These are phyloP conservation scores for Bergia puertoricense DNA, from an alignment of 92 coral and sea anemone genomes.

Conservation along the genomic window DNA sequence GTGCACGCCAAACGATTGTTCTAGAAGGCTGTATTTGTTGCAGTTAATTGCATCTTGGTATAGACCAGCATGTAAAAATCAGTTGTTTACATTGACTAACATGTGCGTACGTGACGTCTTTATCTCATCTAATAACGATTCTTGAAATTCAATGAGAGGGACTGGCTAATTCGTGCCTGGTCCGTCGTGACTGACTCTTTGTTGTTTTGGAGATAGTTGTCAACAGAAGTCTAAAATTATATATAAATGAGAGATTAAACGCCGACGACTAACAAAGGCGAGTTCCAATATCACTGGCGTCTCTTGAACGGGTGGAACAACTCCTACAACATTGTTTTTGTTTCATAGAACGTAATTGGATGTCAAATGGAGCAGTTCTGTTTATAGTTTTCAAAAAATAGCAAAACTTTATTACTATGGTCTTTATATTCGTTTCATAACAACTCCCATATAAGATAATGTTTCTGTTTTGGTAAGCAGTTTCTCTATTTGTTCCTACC, in stretches of 20 bases:
- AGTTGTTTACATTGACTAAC: not conserved
- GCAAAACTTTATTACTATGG: not conserved
- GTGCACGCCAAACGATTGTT: not conserved
- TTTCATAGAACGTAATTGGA: not conserved
- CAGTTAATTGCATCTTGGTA: not conserved
- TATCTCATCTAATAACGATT: not conserved
- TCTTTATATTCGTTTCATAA: not conserved
- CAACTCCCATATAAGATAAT: not conserved
- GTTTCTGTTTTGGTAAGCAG: not conserved
- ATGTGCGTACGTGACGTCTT: not conserved
- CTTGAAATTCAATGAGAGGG: constrained; percentile 1
- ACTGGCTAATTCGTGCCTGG: not conserved
- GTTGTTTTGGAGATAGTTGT: not conserved
- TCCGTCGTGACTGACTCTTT: not conserved
- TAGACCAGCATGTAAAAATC: not conserved
- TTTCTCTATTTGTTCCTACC: not conserved
- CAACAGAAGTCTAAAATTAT: not conserved
- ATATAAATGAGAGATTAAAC: not conserved
- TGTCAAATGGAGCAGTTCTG: not conserved
- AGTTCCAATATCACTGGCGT: not conserved
- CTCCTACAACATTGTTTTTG: not conserved
- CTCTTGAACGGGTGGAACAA: not conserved
- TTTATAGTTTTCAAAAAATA: not conserved
- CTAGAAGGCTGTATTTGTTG: not conserved
- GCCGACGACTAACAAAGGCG: not conserved